Evolutionary conservation across 92 coral and sea anemone genomes (phyloP), one percentile per base, ranked within the genome.

Genomic region (Umimayanthus chanpuru): DNA sequence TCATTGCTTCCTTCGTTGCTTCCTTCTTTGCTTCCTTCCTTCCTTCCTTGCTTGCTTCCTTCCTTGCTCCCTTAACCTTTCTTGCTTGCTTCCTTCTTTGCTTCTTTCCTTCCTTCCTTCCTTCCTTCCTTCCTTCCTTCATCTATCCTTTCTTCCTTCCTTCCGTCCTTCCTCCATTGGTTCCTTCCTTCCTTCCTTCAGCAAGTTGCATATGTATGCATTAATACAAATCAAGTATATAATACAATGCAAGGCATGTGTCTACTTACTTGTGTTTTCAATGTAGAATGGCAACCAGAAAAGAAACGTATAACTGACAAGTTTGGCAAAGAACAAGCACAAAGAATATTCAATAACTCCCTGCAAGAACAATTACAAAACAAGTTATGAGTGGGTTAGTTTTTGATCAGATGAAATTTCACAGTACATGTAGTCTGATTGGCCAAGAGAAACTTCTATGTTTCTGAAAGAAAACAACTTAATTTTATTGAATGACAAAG

Each of bases 231-330:
- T 43, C 49, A 47, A 47, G 10, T 12, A 73, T 20, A 14, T 6
- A 28, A 30, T 1, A 70, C 25, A 20, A 20, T n/a, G 11, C 6
- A 71, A 29, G 58, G 20, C 14, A 53, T 11, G 58, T 11, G 18
- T 12, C 64, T 14, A 77, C 94, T 86, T 81, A 94, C 96, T 71
- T 65, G 98, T 97, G 74, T 94, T 90, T 88, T 91, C 85, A 75
- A 97, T 92, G 90, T 97, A 97, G 87, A 91, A 97, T 41, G 99
- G 99, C 44, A 95, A 90, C 99, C 99, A 97, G 44, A 94, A 97
- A 15, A 97, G 95, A 85, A 97, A 97, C 1, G 99, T 97, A 81
- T 95, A 95, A 87, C 99, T 97, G 83, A 97, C 99, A 76, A 97
- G 96, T 85, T 97, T 97, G 73, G 99, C 99, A 87, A 97, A 97